Evolutionary conservation across 1,140 invertebrate species (phyloP), one percentile per base, ranked within the genome.

Genomic region (Oscheius sp.): DNA sequence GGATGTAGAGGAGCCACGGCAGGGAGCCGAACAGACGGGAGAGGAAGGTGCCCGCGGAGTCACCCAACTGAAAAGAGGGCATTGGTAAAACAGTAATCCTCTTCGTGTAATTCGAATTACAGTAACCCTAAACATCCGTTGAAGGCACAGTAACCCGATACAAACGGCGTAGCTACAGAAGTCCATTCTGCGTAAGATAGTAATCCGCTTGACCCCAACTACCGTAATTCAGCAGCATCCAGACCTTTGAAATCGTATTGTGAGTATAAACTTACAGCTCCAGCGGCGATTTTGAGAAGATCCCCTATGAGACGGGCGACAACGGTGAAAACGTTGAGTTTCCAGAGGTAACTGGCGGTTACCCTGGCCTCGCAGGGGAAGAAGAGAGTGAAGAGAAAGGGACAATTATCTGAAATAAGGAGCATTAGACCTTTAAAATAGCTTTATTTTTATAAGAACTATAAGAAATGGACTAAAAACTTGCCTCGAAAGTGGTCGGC

Each of bases 1-100:
- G 66, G 63, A 68, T 68, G n/a, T 13, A 34, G 29, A 68, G 26
- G 28, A 68, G 66, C 46, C 45, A 58, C 4, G 66, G 35, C 29
- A 68, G 46, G 4, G 32, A 23, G 29, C 63, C n/a, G 45, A 68
- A 61, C 18, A 68, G 36, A 18, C 52, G 63, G 10, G 20, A 29
- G 3, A 68, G 26, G 34, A 58, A 64, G 4, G 38, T 20, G 15
- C 26, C 45, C 4, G n/a, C 10, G 7, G 66, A 68, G 4, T 23
- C 20, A 68, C 66, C 66, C 46, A 68, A 28, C 66, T 68, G 28
- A 42, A 65, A 36, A 34, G 3, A 34, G 29, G n/a, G n/a, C n/a
- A n/a, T n/a, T n/a, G n/a, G n/a, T n/a, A n/a, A n/a, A n/a, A n/a
- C 42, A 59, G 15, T 15, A 15, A 59, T 59, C 18, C 15, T 18